Evolutionary conservation across 2,888 invertebrate species (phyloP), one percentile per base, ranked within the genome.

Genomic region (Heliconius cydno): DNA sequence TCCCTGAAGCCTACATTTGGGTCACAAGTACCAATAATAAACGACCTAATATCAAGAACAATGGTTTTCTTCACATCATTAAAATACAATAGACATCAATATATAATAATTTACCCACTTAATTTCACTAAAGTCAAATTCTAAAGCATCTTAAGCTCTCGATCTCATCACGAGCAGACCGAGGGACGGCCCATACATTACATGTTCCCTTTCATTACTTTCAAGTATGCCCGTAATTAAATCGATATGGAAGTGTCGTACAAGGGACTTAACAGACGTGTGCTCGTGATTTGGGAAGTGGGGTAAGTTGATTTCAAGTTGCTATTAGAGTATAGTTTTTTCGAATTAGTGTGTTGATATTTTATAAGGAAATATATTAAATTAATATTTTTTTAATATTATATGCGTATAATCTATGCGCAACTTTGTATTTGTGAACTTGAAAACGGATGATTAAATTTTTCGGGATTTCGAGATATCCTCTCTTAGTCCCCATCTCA

Each of bases 171-270:
- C 88, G 87, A 87, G 87, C 87, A 86, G 83, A 52, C 52, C 7
- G 52, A 52, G 22, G 22, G 84, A 85, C 88, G 88, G 88, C 88
- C 89, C 88, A 88, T 89, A 89, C 88, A 88, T 89, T 88, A 88
- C 84, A 84, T 82, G 85, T 82, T 81, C 82, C 79, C 85, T 81
- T 82, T 88, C 88, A 90, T 91, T 91, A 90, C 89, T 89, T 90
- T 88, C 84, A 85, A 89, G 90, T 85, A 88, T 84, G 83, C 84
- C 72, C 79, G 82, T 86, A 87, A 88, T 88, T 89, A 88, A 88
- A 90, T 89, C 86, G 86, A 86, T 87, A 84, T 84, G 83, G 86
- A 84, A 88, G 85, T 87, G 88, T 89, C 88, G 83, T 85, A 85
- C 83, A 74, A 76, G 68, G 63, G 41, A 71, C 57, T 71, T 80